Percentiles rank a stretch among this genome's conserved stretches.
phyloP scores from a whole-genome alignment of 2,797 vertebrate species.

The Myiotriccus ornatus region DNA sequence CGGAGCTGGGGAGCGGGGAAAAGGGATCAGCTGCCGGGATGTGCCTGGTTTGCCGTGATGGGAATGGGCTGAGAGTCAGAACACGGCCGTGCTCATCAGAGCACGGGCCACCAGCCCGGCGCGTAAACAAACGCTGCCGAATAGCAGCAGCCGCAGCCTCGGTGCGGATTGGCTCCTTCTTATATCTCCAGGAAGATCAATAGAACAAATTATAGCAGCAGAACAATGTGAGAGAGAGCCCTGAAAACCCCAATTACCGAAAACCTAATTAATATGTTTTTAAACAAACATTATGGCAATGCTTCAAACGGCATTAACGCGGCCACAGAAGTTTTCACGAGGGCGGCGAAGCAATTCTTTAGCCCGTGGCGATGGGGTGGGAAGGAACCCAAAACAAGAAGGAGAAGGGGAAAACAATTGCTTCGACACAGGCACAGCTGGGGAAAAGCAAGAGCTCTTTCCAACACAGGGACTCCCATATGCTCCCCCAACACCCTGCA shows the following conservation, averaged over 20 bases:
- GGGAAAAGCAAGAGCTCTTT: neutral
- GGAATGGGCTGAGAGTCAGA: neutral
- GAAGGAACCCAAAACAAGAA: neutral
- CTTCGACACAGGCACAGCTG: neutral
- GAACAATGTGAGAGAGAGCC: neutral
- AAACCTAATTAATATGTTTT: constrained; percentile 42
- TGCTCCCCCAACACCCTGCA: neutral
- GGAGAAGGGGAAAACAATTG: neutral
- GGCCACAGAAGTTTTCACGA: constrained; percentile 15
- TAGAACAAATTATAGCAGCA: constrained; percentile 28
- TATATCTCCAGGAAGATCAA: constrained; percentile 29
- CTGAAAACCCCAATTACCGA: constrained; percentile 40
- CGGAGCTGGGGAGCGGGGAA: neutral
- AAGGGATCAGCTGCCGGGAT: neutral
- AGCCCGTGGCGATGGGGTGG: neutral
- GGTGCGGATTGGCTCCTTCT: neutral
- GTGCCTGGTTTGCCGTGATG: rapidly evolving
- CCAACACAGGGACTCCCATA: neutral
- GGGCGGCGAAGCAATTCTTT: neutral
- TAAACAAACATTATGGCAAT: constrained; percentile 29
- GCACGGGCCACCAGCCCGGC: neutral
- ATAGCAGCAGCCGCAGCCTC: neutral
- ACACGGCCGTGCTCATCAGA: neutral
- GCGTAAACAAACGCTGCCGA: neutral
- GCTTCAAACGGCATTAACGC: neutral